Conservation (phyloP, 2,888 invertebrate species). For the Teleiodes luculella region DNA sequence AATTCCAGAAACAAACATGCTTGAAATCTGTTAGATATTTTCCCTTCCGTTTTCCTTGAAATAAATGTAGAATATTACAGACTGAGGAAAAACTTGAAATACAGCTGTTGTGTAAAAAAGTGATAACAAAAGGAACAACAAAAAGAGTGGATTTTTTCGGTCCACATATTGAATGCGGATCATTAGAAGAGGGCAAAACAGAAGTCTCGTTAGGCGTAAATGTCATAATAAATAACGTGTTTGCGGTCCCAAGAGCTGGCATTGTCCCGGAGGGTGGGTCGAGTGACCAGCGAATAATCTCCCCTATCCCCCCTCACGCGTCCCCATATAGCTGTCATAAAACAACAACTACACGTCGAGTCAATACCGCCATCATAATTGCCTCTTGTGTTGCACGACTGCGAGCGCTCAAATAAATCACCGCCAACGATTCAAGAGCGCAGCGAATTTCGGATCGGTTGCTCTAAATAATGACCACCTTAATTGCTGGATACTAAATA, state of each 20-base stretch:
- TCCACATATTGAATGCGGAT: slow-evolving; percentile 35
- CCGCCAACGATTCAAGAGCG: slow-evolving; percentile 38
- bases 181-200: slow-evolving; percentile 37
- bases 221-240: slow-evolving; percentile 53
- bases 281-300: slow-evolving; percentile 25
- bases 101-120: slow-evolving; percentile 10
- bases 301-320: slow-evolving; percentile 26
- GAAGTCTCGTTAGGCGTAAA: slow-evolving; percentile 45
- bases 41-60: too few species aligned
- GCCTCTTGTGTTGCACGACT: slow-evolving; percentile 45
- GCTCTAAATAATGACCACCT: slow-evolving; percentile 47
- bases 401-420: slow-evolving; percentile 44
- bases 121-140: slow-evolving; percentile 26
- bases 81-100: slow-evolving; percentile 13
- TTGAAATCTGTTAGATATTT: too few species aligned
- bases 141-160: slow-evolving; percentile 26
- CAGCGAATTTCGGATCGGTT: slow-evolving; percentile 40
- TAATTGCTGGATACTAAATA: slow-evolving; percentile 30
- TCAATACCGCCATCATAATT: slow-evolving; percentile 62
- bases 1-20: background rate
- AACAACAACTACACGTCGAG: slow-evolving; percentile 49
- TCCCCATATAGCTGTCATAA: slow-evolving; percentile 45
- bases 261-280: slow-evolving; percentile 39
- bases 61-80: background rate
- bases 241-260: slow-evolving; percentile 29